Evolutionary conservation across 2,113 vertebrate species (phyloP), one percentile per base, ranked within the genome.

Genomic region (Perca schrenkii): DNA sequence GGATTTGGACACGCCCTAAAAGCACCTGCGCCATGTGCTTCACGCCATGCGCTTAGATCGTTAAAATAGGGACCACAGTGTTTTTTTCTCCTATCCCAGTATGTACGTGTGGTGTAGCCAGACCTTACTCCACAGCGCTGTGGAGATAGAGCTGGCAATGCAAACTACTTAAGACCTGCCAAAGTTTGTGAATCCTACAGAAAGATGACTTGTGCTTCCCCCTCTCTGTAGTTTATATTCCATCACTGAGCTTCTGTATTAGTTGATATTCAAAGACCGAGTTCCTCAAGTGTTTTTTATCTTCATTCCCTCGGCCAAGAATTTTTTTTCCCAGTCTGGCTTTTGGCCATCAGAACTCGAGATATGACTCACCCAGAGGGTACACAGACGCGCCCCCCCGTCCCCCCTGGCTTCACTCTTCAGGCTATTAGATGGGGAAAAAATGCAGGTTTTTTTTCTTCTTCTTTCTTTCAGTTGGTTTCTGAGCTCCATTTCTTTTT

Each of bases 321-420:
- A 10, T 10, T 10, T 40, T 40, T 17, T 69, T 57, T 52, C 52
- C 46, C 53, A 12, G 5, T 21, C 11, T 60, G 74, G 31, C 13
- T 47, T 34, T 64, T 16, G 19, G 19, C 62, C 61, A 64, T 71
- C 60, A 58, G 43, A 78, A 50, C 1, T 0, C 7, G 25, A 36
- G 79, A 74, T 54, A 46, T 85, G 80, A 89, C 67, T 86, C 82
- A 80, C 3, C 57, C 65, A 19, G 34, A 54, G 46, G 65, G 66
- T 78, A 53, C 62, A 12, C 52, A 71, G 16, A 72, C 50, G 25
- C 25, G 2, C 25, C 25, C 25, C 25, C 25, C 25, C 25, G 5
- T 74, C 82, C 63, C 46, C 69, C 34, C 2, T 66, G 43, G 3
- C 69, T 47, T 68, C 52, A 12, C 76, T 68, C 68, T 79, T 46